Evolutionary conservation across 2,888 invertebrate species (phyloP).

Genomic region (Acrocyrtus sp.): DNA sequence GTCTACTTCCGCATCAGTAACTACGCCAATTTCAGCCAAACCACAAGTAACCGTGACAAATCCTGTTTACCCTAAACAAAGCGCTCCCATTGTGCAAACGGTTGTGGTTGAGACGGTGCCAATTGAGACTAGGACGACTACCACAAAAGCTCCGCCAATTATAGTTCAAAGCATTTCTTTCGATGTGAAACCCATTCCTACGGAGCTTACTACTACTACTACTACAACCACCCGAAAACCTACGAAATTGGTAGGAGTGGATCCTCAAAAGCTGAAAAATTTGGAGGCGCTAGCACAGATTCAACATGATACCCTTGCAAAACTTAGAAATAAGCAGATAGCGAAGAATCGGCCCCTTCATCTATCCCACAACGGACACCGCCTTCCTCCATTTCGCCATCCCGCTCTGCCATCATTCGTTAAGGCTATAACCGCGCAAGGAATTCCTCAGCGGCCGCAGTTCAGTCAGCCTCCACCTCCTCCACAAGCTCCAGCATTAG

Average conservation of each 20-base stretch:
- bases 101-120: no score
- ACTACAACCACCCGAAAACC: no score
- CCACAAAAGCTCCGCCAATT: no score
- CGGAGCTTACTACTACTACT: no score
- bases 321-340: conserved; percentile 10
- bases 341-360: neutral
- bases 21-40: neutral
- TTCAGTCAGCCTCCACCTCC: conserved; percentile 2
- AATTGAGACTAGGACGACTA: no score
- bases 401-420: conserved; percentile 8
- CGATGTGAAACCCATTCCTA: no score
- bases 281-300: conserved; percentile 26
- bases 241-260: no score
- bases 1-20: neutral
- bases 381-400: conserved; percentile 1
- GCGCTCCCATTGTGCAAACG: no score
- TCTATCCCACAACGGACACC: neutral
- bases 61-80: no score
- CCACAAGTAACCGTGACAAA: neutral
- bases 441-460: neutral
- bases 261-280: conserved; percentile 14
- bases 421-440: no score
- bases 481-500: neutral
- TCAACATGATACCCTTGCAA: conserved; percentile 21
- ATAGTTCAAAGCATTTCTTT: no score